Base-by-base conservation (phyloP, 2,797 vertebrate genomes). In the Gymnocypris eckloni region DNA sequence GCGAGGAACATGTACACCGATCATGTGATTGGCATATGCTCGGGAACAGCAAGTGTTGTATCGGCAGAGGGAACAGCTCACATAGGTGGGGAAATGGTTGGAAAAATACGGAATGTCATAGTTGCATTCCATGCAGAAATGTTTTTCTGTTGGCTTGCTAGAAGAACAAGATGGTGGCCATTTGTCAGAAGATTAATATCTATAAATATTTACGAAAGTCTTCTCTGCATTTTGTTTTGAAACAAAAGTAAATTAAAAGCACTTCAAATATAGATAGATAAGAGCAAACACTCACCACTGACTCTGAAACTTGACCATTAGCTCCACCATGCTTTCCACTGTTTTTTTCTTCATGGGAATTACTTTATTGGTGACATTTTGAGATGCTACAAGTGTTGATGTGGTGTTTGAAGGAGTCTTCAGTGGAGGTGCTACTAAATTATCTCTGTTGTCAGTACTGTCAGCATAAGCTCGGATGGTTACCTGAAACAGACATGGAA, bases 1-100 rank as follows among this genome's bases (percentile, higher is more conserved):
- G 88, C 95, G 91, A 84, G 95, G 94, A 81, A 97, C 95, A 4
- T 97, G 96, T 91, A 96, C 96, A 91, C 96, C 97, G 95, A 99
- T 98, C 98, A 99, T 99, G 96, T 99, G 98, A 92, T 99, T 98
- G 91, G 98, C 98, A 28, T 98, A 99, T 0, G 97, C 96, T 0
- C 96, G 92, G 79, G 96, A 97, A 93, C 98, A 99, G 95, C 97
- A 98, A 73, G 97, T 99, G 90, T 95, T 91, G 75, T 98, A 99
- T 66, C 93, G 94, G 90, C 98, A 99, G 7, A 97, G 90, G 0
- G 97, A 98, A 85, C 98, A 99, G 91, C 92, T 94, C 6, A 98
- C 97, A 1, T 96, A 94, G 13, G 97, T 97, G 0, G 97, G 97
- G 89, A 96, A 99, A 91, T 99, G 98, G 86, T 91, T 91, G 1